Evolutionary conservation across 1,140 invertebrate species (phyloP), one percentile per base, ranked within the genome.

Genomic region (Drosophila nasuta): DNA sequence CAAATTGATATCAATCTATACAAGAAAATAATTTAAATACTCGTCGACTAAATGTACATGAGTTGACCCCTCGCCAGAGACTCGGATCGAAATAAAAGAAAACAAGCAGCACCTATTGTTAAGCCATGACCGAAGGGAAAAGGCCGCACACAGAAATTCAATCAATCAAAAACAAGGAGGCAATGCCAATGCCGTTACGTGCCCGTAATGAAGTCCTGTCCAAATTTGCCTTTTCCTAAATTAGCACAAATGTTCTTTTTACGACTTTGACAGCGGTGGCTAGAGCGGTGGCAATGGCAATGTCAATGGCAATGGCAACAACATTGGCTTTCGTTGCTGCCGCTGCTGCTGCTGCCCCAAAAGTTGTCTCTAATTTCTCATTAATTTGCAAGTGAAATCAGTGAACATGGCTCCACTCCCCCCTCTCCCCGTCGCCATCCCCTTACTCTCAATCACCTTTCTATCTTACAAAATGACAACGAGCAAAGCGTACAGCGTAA

Each of bases 341-440:
- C 60, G 33, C 46, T 25, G 20, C 20, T 3, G 20, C 20, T 51
- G 64, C 64, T 38, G 35, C 35, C 35, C 69, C 70, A 46, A 59
- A 48, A 86, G 88, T 86, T 89, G 86, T 90, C 86, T 89, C 86
- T 90, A 89, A 89, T 89, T 91, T 91, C 83, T 89, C 88, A 91
- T 91, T 91, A 91, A 91, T 91, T 91, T 91, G 88, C 88, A 91
- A 91, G 89, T 91, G 76, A 91, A 91, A 91, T 91, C 88, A 91
- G 89, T 88, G 88, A 88, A 79, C 85, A 89, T 59, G 63, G 71
- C 51, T 70, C 20, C 33, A 10, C 3, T 59, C 38, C 8, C 35
- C 11, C 8, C 11, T 25, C 41, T 13, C 43, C 17, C 17, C 3
- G 0, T 1, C 30, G 3, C 25, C 20, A 1, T 8, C 10, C 15